These are phyloP conservation scores for Mobula birostris DNA, from an alignment of 2,113 vertebrate species.

Conservation along the genomic window DNA sequence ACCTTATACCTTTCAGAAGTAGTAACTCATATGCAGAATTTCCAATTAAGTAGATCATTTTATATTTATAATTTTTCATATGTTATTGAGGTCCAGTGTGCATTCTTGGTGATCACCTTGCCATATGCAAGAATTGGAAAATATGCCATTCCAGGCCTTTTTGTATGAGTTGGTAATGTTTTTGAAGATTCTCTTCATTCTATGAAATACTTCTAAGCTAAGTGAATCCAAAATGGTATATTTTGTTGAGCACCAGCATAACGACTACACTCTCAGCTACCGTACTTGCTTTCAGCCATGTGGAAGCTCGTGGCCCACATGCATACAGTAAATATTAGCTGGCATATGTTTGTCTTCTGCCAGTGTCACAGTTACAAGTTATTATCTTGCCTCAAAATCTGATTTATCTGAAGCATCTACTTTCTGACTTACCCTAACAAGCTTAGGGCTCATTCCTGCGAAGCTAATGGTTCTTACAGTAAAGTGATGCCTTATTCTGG, in stretches of 20 bases:
- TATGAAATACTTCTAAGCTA: not conserved
- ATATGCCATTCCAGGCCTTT: not conserved
- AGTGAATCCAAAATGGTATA: not conserved
- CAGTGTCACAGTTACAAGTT: not conserved
- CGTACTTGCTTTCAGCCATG: not conserved
- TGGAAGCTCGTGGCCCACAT: not conserved
- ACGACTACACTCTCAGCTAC: not conserved
- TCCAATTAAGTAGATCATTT: no score
- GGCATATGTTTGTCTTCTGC: not conserved
- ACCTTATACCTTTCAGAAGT: no score
- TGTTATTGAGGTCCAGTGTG: not conserved
- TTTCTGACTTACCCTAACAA: not conserved
- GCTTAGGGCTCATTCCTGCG: no score
- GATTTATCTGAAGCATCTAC: not conserved
- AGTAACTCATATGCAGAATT: no score
- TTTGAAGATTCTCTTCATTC: not conserved
- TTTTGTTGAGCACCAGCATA: not conserved
- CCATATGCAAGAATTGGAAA: not conserved
- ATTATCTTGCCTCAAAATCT: not conserved
- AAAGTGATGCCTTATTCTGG: not conserved
- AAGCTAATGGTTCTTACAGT: not conserved
- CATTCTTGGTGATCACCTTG: not conserved
- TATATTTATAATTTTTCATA: not conserved
- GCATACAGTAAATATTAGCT: not conserved
- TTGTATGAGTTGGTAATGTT: not conserved